Evolutionary conservation across 2,888 invertebrate genomes (phyloP), one percentile per base, ranked within the genome.

Genomic region (Clepsis dumicolana): DNA sequence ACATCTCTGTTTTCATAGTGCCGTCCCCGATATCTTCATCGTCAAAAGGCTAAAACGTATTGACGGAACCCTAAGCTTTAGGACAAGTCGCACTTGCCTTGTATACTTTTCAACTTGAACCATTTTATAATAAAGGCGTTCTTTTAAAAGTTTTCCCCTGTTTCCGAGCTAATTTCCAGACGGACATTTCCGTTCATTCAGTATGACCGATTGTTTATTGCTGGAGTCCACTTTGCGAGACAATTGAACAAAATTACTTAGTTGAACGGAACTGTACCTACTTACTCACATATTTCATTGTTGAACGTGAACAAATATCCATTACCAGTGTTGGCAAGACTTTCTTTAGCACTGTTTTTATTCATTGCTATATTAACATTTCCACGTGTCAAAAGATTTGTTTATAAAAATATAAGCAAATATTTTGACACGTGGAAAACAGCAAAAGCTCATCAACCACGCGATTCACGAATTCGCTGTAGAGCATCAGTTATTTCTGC

Each of bases 151-250:
- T 90, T 91, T 93, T 93, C 90, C 86, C 90, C 90, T 92, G 93
- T 93, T 89, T 88, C 84, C 84, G 80, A 86, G 87, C 87, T 90
- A 93, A 93, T 92, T 93, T 91, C 84, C 84, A 87, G 87, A 87
- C 89, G 82, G 90, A 93, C 93, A 90, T 91, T 92, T 93, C 93
- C 93, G 92, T 82, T 91, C 92, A 93, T 93, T 93, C 91, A 93
- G 87, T 92, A 93, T 93, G 89, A 92, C 80, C 93, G 89, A 93
- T 93, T 91, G 93, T 93, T 90, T 91, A 92, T 91, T 87, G 89
- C 85, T 86, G 79, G 82, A 84, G 80, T 84, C 80, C 86, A 84
- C 86, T 88, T 88, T 83, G 87, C 84, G 85, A 91, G 85, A 92
- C 92, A 90, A 91, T 91, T 88, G 90, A 81, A 84, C 87, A 81